Percentiles rank a stretch among this genome's conserved stretches.
Evolutionary conservation across 2,888 invertebrate genomes (phyloP).

Genomic region (Arctia plantaginis): DNA sequence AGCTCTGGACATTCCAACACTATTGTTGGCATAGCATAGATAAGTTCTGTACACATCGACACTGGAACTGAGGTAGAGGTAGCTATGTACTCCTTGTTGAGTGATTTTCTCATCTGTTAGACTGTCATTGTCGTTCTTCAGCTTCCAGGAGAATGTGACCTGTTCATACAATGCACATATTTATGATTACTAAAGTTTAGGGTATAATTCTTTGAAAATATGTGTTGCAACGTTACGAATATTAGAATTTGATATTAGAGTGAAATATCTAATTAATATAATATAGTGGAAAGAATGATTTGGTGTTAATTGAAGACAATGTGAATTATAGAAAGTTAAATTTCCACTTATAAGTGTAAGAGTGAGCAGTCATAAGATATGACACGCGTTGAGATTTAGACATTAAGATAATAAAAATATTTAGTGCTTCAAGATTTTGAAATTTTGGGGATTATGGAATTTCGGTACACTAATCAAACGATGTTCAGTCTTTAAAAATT

Average conservation of each 20-base stretch:
- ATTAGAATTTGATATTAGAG: background rate
- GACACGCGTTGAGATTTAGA: no score
- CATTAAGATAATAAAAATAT: no score
- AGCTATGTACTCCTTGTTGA: conserved; percentile 74
- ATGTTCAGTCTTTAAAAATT: background rate
- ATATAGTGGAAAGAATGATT: no score
- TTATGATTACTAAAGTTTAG: background rate
- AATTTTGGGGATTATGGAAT: no score
- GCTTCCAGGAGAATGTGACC: conserved; percentile 93
- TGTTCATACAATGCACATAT: conserved; percentile 49
- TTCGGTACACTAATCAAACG: no score
- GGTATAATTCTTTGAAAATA: background rate
- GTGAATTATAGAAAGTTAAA: no score
- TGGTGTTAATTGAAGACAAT: no score
- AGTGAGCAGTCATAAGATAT: no score
- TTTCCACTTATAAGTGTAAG: no score
- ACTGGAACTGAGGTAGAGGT: conserved; percentile 80
- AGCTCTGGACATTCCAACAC: conserved; percentile 89
- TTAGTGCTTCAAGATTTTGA: no score
- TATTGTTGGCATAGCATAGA: conserved; percentile 94
- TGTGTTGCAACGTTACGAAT: background rate
- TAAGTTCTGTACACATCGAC: conserved; percentile 90
- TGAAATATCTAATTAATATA: background rate
- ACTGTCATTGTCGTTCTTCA: conserved; percentile 94
- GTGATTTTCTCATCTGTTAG: conserved; percentile 87